Base-by-base conservation (phyloP, 2,113 vertebrate species). In the Phalacrocorax pelagicus region DNA sequence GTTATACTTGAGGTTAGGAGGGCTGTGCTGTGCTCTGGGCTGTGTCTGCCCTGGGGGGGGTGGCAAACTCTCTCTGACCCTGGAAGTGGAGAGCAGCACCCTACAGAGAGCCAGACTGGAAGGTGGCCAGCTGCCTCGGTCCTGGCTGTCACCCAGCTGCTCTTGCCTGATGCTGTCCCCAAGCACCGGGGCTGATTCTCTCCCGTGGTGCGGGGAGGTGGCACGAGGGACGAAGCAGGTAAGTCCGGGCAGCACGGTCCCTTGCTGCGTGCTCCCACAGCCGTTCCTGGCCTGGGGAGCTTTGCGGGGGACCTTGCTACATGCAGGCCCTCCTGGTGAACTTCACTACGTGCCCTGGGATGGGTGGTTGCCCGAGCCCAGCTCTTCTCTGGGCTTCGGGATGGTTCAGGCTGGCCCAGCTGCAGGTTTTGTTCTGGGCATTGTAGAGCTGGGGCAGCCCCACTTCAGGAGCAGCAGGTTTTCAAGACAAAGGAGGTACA, bases 101-200 rank as follows among this genome's bases (percentile, higher is more conserved):
- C 1, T 9, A 2, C 26, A 10, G 74, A 55, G n/a, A 20, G 6
- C 38, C 74, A 24, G n/a, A 1, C 77, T 65, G 82, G 79, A 30
- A 7, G 10, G 42, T 16, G 49, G 30, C 46, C 80, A 4, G 7
- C 7, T 14, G 27, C 65, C 30, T 12, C 2, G 5, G 36, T 27
- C 30, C 90, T 15, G 58, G 58, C 38, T 34, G 65, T n/a, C 71
- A 38, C 77, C 69, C 62, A 9, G 44, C 57, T 58, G 52, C 75
- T 46, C 30, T 47, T 18, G 17, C 57, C 54, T 9, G 13, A 12
- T 7, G 71, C 73, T 40, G 72, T 6, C 51, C 80, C 46, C 6
- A 8, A 17, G 52, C 15, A 7, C 32, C 1, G 0, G 57, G 42
- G 34, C 3, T 0, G 2, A 5, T 77, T 54, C 26, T 34, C 30